phyloP scores from a whole-genome alignment of 53 echinoderm and acorn worm genomes.

The Holothuria leucospilota region DNA sequence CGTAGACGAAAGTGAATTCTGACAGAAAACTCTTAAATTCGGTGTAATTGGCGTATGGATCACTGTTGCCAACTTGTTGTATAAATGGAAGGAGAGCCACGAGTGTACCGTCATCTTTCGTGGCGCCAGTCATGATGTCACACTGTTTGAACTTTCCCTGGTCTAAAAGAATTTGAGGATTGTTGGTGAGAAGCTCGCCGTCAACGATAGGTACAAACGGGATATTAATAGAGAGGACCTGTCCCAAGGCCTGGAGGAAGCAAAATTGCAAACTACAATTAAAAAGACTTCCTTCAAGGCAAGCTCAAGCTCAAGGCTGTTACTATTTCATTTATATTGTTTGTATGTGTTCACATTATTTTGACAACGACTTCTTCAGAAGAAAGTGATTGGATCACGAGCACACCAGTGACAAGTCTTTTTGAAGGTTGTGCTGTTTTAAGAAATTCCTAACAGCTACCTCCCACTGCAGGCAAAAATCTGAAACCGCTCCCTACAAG shows the following conservation, averaged over 20 bases:
- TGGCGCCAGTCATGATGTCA: constrained; percentile 56
- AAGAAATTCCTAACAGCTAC: too few species aligned
- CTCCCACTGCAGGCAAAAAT: too few species aligned
- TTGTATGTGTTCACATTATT: too few species aligned
- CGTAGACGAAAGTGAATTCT: constrained; percentile 27
- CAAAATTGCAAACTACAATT: not conserved
- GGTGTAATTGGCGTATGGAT: constrained; percentile 5
- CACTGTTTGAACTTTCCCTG: constrained; percentile 67
- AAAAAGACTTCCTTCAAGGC: too few species aligned
- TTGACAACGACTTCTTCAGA: too few species aligned
- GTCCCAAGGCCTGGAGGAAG: not conserved
- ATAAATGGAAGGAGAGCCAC: constrained; percentile 42
- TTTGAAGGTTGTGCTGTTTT: too few species aligned
- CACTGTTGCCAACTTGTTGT: not conserved
- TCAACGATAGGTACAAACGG: constrained; percentile 68
- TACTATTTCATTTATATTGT: too few species aligned
- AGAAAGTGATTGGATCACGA: too few species aligned
- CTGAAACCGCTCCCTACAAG: too few species aligned
- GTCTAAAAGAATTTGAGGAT: constrained; percentile 41
- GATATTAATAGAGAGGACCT: constrained; percentile 5
- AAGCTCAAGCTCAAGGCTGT: too few species aligned
- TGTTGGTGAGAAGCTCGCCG: constrained; percentile 46
- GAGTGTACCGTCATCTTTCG: constrained; percentile 69
- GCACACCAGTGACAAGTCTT: too few species aligned
- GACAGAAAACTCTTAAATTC: constrained; percentile 30